Base-by-base conservation (phyloP, 2,113 vertebrate species). In the Pelecanoides urinatrix region DNA sequence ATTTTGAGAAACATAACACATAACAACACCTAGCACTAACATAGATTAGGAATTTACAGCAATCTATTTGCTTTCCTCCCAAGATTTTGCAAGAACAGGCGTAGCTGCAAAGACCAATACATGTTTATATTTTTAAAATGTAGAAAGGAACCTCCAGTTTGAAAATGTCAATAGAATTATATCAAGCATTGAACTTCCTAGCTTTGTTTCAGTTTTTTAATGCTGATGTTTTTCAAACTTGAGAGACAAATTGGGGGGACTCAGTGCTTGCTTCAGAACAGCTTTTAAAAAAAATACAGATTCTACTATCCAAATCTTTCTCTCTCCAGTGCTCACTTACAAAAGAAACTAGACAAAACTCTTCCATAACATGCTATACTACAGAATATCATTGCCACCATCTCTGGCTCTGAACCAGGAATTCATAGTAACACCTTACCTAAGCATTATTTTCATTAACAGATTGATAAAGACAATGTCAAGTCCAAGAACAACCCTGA, bases 361-460 rank as follows among this genome's bases (percentile, higher is more conserved):
- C 23, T 38, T 86, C 67, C 53, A 29, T 55, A 59, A 88, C 52
- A 71, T 52, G 66, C 75, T 71, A 52, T 45, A 32, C 65, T 68
- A n/a, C n/a, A 62, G 40, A 89, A 61, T 67, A 94, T 74, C 89
- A 79, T 38, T 71, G 65, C 84, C 74, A 52, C 77, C 67, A 16
- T 75, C 83, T 40, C 85, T 96, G 92, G 92, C 94, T 94, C 47
- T 10, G 9, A 79, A 92, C 62, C 96, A 96, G 80, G 65, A 95
- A 86, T 92, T 61, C 71, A 86, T 21, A 93, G 73, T 67, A 91
- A 75, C 42, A 58, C 74, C 91, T 97, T 95, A 68, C 85, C 89
- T 90, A 97, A 97, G 91, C 92, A 78, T 84, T 95, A 92, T 93
- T 95, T 96, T 97, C 97, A 95, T 97, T 96, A 97, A 88, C 85